Conservation (phyloP, 1,140 invertebrate species). For the Ceratosolen solmsi region DNA sequence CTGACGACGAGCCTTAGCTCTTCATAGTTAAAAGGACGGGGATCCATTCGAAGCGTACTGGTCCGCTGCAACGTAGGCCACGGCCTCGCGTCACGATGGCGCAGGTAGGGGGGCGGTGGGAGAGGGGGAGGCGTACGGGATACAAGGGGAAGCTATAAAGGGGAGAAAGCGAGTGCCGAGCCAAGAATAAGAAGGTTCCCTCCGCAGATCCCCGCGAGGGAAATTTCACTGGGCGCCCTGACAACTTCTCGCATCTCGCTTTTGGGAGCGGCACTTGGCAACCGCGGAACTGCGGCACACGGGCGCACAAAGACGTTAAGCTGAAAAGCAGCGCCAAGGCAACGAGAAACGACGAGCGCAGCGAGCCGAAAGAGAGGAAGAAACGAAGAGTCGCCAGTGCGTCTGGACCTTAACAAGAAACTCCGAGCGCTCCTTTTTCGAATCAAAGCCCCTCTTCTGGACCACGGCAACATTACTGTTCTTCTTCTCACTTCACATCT, state of each 20-base stretch:
- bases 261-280: constrained; percentile 30
- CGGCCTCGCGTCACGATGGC: too few relatives aligned
- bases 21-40: too few relatives aligned
- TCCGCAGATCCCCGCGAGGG: not conserved
- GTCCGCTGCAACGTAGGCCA: too few relatives aligned
- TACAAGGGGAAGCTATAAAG: too few relatives aligned
- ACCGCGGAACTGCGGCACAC: not conserved
- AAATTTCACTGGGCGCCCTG: constrained; percentile 11
- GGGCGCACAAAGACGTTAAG: not conserved
- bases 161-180: not conserved
- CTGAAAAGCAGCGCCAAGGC: not conserved
- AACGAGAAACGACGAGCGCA: not conserved
- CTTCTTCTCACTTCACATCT: constrained; percentile 46
- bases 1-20: too few relatives aligned
- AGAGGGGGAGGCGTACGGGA: not conserved
- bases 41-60: too few relatives aligned
- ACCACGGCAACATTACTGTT: constrained; percentile 54
- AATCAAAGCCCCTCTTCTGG: constrained; percentile 53
- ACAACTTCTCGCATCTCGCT: not conserved
- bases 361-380: not conserved
- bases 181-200: constrained; percentile 32
- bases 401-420: constrained; percentile 74
- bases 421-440: constrained; percentile 66
- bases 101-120: too few relatives aligned
- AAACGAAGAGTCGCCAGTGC: constrained; percentile 65